Evolutionary conservation across 2,888 invertebrate genomes (phyloP).

Genomic region (Lycia hirtaria): DNA sequence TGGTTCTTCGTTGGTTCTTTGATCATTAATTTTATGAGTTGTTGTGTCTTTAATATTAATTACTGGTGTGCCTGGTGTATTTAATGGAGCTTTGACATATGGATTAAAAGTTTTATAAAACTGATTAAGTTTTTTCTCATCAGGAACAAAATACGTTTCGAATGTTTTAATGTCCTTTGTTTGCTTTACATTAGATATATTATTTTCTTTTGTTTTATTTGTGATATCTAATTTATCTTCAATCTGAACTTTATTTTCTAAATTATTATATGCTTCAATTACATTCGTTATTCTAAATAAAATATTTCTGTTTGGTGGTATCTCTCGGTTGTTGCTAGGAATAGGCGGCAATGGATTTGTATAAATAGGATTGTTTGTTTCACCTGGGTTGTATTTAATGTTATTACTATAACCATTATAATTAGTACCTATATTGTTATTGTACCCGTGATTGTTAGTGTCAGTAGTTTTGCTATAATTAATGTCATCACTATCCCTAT

Average conservation of each 20-base stretch:
- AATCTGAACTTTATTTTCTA: background rate
- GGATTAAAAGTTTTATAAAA: constrained; percentile 25
- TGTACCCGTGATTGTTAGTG: background rate
- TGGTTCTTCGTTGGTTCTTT: constrained; percentile 5
- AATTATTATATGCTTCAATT: background rate
- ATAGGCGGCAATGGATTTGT: background rate
- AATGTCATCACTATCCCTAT: background rate
- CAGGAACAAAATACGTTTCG: background rate
- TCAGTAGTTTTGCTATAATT: background rate
- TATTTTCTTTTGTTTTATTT: background rate
- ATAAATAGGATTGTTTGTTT: background rate
- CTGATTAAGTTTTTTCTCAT: background rate
- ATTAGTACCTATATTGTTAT: background rate
- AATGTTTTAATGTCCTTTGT: background rate
- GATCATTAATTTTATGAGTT: background rate
- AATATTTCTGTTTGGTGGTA: background rate
- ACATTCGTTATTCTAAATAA: background rate
- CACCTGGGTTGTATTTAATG: background rate
- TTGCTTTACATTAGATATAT: background rate
- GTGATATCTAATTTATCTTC: constrained; percentile 14
- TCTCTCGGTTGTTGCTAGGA: background rate
- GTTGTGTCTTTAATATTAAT: constrained; percentile 3
- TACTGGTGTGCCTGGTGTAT: background rate
- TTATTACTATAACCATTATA: background rate
- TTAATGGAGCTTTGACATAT: background rate